A percentile compares a stretch with the other conserved stretches of the same genome.
Evolutionary conservation across 2,113 vertebrate species (phyloP).

Genomic region (Puffinus mauretanicus): DNA sequence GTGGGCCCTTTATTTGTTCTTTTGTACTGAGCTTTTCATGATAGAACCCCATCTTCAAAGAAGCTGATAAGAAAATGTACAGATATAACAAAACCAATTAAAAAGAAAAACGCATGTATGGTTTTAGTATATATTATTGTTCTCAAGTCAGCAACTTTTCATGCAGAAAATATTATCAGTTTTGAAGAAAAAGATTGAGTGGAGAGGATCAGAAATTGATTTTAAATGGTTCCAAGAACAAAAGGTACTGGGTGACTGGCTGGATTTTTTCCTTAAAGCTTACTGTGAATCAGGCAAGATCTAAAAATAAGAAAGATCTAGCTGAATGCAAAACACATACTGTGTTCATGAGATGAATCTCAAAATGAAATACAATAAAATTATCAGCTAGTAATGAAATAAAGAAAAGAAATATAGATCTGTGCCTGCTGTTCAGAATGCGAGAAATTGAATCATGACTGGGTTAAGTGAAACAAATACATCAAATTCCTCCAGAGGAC

Average conservation of each 20-base stretch:
- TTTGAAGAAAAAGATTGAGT: neutral
- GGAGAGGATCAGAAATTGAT: slow-evolving; percentile 16
- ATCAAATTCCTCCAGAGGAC: slow-evolving; percentile 18
- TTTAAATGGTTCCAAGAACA: slow-evolving; percentile 30
- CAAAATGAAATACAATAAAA: slow-evolving; percentile 69
- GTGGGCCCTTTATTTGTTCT: neutral
- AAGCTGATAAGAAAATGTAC: neutral
- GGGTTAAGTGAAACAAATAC: slow-evolving; percentile 53
- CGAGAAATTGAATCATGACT: slow-evolving; percentile 65
- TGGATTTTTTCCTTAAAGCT: neutral
- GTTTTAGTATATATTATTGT: neutral
- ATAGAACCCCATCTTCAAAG: neutral
- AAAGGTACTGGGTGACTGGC: neutral
- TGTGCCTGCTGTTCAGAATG: slow-evolving; percentile 53
- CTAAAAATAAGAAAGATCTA: slow-evolving; percentile 33
- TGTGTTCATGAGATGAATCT: slow-evolving; percentile 60
- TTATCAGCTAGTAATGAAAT: slow-evolving; percentile 73
- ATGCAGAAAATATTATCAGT: neutral
- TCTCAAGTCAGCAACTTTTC: slow-evolving; percentile 43
- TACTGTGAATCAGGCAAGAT: slow-evolving; percentile 7
- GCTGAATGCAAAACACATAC: slow-evolving; percentile 32
- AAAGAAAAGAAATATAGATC: slow-evolving; percentile 57
- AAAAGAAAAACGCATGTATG: neutral
- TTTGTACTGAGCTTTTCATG: neutral
- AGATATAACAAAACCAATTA: neutral